A percentile compares a stretch with the other conserved stretches of the same genome.
Conservation (phyloP, 1,140 invertebrate species). For the Battus philenor region DNA sequence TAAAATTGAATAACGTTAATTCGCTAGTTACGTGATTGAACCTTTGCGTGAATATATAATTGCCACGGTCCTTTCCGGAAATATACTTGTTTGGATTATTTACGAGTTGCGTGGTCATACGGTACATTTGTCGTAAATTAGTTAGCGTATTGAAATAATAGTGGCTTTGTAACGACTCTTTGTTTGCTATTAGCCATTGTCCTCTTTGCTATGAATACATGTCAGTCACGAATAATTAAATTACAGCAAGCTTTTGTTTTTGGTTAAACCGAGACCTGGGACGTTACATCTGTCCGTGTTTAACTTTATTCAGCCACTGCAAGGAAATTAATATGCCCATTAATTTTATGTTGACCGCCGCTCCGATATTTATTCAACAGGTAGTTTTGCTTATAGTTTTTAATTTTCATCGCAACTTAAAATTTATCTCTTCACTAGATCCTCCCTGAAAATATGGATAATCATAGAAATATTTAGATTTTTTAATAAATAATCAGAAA, state of each 20-base stretch:
- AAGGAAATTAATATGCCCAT: too few species aligned
- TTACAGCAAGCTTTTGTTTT: slow-evolving; percentile 3
- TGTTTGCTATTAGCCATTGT: neutral
- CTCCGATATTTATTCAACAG: too few species aligned
- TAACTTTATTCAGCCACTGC: too few species aligned
- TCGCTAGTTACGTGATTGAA: slow-evolving; percentile 37
- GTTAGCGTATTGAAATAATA: slow-evolving; percentile 27
- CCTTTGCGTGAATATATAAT: slow-evolving; percentile 52
- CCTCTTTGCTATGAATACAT: neutral
- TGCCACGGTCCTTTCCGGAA: slow-evolving; percentile 58
- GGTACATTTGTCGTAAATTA: slow-evolving; percentile 40
- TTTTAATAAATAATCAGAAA: too few species aligned
- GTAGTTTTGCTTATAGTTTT: too few species aligned
- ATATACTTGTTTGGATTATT: slow-evolving; percentile 57
- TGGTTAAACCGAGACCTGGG: neutral
- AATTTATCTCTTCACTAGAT: too few species aligned
- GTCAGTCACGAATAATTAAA: slow-evolving; percentile 3
- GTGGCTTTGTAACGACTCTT: slow-evolving; percentile 6
- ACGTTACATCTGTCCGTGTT: too few species aligned
- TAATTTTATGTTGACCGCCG: too few species aligned
- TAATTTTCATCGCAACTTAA: too few species aligned
- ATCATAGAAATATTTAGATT: too few species aligned
- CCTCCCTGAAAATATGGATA: too few species aligned
- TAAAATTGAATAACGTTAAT: slow-evolving; percentile 4
- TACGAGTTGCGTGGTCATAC: slow-evolving; percentile 44